phyloP scores from a whole-genome alignment of 2,113 vertebrate species.

The Cranoglanis bouderius region DNA sequence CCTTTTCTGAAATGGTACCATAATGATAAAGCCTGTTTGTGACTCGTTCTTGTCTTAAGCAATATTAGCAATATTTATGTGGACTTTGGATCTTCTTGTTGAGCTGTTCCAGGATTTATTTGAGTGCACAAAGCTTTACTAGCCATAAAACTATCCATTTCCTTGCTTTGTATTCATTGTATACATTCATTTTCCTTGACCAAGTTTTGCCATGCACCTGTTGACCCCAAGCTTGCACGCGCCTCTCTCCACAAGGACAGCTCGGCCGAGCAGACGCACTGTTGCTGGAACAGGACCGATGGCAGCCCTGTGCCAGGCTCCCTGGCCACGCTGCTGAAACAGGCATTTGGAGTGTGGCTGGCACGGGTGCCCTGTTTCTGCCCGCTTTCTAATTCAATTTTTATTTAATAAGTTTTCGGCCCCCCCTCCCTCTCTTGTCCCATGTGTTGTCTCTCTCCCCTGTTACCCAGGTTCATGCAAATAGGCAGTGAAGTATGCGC shows the following conservation, averaged over 20 bases:
- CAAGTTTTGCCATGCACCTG: constrained; percentile 62
- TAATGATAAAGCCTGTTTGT: neutral
- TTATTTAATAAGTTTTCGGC: constrained; percentile 43
- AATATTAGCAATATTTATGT: neutral
- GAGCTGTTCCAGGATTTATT: neutral
- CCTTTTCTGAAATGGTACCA: neutral
- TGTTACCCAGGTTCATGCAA: constrained; percentile 62
- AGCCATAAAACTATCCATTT: neutral
- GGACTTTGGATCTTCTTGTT: constrained; percentile 3
- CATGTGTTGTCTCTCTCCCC: constrained; percentile 45
- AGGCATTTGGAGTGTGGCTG: constrained; percentile 54
- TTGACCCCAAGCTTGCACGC: constrained; percentile 19
- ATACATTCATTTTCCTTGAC: constrained; percentile 28
- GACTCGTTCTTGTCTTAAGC: neutral
- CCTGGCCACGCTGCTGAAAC: constrained; percentile 47
- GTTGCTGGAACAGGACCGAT: constrained; percentile 40
- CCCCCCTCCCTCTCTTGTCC: constrained; percentile 14
- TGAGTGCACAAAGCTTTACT: neutral
- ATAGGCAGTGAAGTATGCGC: constrained; percentile 64
- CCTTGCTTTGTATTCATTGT: constrained; percentile 52
- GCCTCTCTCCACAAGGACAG: constrained; percentile 41
- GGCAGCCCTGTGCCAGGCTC: constrained; percentile 50
- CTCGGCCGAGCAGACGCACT: constrained; percentile 50
- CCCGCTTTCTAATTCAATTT: constrained; percentile 41
- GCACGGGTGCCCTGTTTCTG: constrained; percentile 41